Base-by-base conservation (phyloP, 2,113 vertebrate species). In the Lanius ludovicianus region DNA sequence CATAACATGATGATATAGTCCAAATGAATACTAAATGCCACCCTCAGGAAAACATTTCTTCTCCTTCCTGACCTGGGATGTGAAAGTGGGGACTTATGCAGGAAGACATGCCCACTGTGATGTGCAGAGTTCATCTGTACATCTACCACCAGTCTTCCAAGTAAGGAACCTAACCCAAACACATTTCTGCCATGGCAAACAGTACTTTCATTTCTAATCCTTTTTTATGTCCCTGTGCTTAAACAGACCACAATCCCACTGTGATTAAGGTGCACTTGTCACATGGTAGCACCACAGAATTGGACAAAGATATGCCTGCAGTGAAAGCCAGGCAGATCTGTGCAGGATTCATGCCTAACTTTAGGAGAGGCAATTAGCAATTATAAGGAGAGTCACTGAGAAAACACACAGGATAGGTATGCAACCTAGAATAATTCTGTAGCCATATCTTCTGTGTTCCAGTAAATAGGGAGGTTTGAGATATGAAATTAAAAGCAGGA, bases 111-210 rank as follows among this genome's bases (percentile, higher is more conserved):
- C 15, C 25, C 9, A 6, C 22, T 2, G 2, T 2, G 1, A 77
- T 13, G 30, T 2, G 3, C 11, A 35, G 14, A 64, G 28, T 21
- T 41, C 13, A 10, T 7, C 9, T 1, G 8, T 18, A n/a, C n/a
- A n/a, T n/a, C n/a, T n/a, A 69, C n/a, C 28, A 62, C 10, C 37
- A 24, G 18, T 35, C n/a, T 77, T 39, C 17, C 1, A 1, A 42
- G 35, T 3, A 15, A 57, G 20, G 18, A 87, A 89, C 25, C 12
- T 33, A 86, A 70, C 47, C 21, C 74, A 12, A 62, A 46, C 37
- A 39, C 8, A 14, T 41, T 74, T 57, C 64, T 52, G 35, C 62
- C 59, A 42, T 7, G 21, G 18, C 39, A 85, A 90, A 44, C 24
- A 79, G 30, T 31, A 74, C 47, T 79, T 84, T 74, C 0, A 77